Percentiles rank a stretch among this genome's conserved stretches.
These are phyloP conservation scores for Clunio marinus DNA, from an alignment of 2,888 invertebrate genomes.

Conservation along the genomic window DNA sequence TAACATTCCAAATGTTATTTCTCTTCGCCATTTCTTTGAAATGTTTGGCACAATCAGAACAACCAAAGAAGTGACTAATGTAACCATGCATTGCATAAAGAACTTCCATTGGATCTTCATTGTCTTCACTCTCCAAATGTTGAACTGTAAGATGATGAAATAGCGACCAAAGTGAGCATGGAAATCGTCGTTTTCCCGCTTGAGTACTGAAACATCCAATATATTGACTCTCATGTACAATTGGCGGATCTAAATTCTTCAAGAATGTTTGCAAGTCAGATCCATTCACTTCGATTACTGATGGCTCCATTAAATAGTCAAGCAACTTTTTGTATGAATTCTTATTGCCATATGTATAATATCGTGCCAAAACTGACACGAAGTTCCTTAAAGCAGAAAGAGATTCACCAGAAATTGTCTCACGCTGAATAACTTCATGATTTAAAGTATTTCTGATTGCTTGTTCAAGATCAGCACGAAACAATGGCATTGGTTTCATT, in stretches of 20 bases:
- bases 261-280: conserved; percentile 59
- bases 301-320: conserved; percentile 54
- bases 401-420: conserved; percentile 65
- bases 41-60: conserved; percentile 83
- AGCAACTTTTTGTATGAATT: conserved; percentile 62
- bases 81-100: conserved; percentile 82
- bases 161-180: conserved; percentile 91
- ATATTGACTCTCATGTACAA: conserved; percentile 58
- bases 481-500: conserved; percentile 45
- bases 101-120: conserved; percentile 62
- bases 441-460: conserved; percentile 76
- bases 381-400: conserved; percentile 70
- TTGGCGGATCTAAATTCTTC: conserved; percentile 57
- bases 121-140: conserved; percentile 55
- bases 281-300: conserved; percentile 55
- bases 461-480: conserved; percentile 83
- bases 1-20: conserved; percentile 65
- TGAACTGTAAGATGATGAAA: conserved; percentile 89
- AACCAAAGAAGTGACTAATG: conserved; percentile 89
- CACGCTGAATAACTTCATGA: conserved; percentile 74
- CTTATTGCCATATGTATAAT: conserved; percentile 72
- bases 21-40: conserved; percentile 79
- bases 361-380: conserved; percentile 64
- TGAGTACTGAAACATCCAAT: conserved; percentile 78
- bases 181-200: conserved; percentile 73